Conservation (phyloP, 1,140 invertebrate genomes). For the Campoletis sonorensis region DNA sequence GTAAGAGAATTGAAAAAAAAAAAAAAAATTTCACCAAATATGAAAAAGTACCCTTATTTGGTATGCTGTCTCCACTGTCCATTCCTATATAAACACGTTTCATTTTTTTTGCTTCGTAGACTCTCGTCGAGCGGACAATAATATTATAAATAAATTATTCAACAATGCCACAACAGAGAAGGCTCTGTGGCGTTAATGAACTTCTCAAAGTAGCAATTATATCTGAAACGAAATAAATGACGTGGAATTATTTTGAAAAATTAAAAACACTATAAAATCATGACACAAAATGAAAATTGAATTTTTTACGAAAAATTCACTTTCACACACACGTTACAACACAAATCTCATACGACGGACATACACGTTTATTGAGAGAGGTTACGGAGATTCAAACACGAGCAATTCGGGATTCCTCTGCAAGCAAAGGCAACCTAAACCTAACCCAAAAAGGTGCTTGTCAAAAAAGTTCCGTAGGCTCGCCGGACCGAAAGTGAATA, state of each 20-base stretch:
- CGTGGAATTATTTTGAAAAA: too few species aligned
- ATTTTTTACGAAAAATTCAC: not conserved
- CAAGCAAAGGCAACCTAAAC: too few species aligned
- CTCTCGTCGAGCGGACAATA: not conserved
- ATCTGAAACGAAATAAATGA: too few species aligned
- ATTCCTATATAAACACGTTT: conserved; percentile 53
- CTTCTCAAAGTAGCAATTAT: too few species aligned
- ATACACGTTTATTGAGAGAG: not conserved
- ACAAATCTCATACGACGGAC: too few species aligned
- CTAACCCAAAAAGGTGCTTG: not conserved
- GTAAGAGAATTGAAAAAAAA: conserved; percentile 25
- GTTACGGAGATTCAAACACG: not conserved
- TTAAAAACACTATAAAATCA: too few species aligned
- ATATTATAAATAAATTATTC: not conserved
- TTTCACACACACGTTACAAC: too few species aligned
- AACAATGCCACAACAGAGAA: not conserved
- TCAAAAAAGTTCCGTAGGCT: conserved; percentile 2
- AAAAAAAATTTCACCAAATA: conserved; percentile 3
- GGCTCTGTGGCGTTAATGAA: not conserved
- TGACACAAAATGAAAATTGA: not conserved
- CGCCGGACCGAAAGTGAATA: not conserved
- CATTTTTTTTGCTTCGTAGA: conserved; percentile 24
- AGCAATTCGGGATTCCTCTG: not conserved
- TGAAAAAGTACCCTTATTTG: conserved; percentile 57
- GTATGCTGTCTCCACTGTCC: conserved; percentile 41